Evolutionary conservation across 2,113 vertebrate genomes (phyloP).

Genomic region (Sander lucioperca): DNA sequence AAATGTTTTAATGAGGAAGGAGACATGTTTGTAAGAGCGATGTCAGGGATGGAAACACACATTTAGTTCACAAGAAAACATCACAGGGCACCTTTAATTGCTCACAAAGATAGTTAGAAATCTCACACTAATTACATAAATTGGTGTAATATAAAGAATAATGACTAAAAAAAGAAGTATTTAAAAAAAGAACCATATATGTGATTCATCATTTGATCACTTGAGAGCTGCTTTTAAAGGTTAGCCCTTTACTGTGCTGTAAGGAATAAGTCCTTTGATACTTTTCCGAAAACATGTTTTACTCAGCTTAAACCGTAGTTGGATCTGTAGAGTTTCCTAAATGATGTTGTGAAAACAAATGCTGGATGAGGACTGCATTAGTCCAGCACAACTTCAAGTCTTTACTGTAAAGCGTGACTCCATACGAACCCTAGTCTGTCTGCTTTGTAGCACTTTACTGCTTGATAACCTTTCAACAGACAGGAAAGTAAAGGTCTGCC

Average conservation of each 20-base stretch:
- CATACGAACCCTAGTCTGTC: background rate
- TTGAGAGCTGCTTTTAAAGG: slow-evolving; percentile 1
- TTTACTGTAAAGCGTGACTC: background rate
- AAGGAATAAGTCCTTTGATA: background rate
- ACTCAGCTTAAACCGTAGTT: no score
- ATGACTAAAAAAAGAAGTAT: no score
- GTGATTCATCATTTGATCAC: background rate
- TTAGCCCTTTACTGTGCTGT: background rate
- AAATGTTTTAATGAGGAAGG: background rate
- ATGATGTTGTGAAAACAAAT: no score
- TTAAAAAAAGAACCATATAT: background rate
- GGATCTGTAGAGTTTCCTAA: background rate
- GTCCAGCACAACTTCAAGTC: background rate
- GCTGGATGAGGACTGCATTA: background rate
- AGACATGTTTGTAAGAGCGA: background rate
- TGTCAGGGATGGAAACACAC: background rate
- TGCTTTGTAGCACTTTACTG: background rate
- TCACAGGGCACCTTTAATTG: background rate
- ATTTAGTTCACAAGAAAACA: background rate
- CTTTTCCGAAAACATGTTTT: background rate
- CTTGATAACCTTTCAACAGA: slow-evolving; percentile 6
- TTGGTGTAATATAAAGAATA: background rate
- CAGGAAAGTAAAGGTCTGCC: slow-evolving; percentile 21
- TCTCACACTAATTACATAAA: background rate
- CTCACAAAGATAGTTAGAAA: background rate